Conservation (phyloP, 2,888 invertebrate species). For the Drosophila helvetica region DNA sequence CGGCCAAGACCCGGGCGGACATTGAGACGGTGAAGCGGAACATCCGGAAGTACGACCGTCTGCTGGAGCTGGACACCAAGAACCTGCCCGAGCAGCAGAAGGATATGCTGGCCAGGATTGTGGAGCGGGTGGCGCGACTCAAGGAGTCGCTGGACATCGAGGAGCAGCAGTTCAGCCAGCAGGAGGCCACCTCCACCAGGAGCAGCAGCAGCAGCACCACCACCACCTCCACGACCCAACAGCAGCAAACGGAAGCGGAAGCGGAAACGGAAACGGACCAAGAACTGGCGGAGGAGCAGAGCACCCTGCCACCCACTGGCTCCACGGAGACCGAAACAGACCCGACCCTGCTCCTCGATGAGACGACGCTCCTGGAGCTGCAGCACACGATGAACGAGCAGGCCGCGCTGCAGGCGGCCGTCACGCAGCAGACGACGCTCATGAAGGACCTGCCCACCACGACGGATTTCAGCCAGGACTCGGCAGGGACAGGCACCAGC, state of each 20-base stretch:
- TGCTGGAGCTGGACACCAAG: constrained; percentile 82
- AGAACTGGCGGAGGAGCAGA: constrained; percentile 56
- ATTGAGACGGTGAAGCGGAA: constrained; percentile 83
- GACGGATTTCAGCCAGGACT: constrained; percentile 63
- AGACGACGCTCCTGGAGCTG: constrained; percentile 78
- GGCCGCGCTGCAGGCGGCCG: constrained; percentile 75
- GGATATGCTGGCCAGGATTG: constrained; percentile 83
- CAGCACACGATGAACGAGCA: constrained; percentile 80
- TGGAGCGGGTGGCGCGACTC: constrained; percentile 83
- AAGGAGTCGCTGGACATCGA: constrained; percentile 82
- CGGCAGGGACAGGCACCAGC: constrained; percentile 23
- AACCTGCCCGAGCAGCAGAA: constrained; percentile 83
- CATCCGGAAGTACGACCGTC: constrained; percentile 82
- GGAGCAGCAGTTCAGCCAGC: constrained; percentile 65
- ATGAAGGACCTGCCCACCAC: constrained; percentile 74
- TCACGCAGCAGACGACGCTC: constrained; percentile 68
- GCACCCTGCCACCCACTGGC: constrained; percentile 52
- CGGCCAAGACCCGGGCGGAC: constrained; percentile 82
- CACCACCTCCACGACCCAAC: constrained; percentile 29
- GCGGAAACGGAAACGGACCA: constrained; percentile 65
- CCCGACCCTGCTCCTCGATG: constrained; percentile 78
- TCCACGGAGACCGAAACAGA: constrained; percentile 76
- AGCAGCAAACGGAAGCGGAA: constrained; percentile 17
- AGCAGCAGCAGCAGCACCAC: constrained; percentile 32
- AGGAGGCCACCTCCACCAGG: constrained; percentile 54